Percentiles rank a stretch among this genome's conserved stretches.
These are phyloP conservation scores for Smittia sp. DNA, from an alignment of 2,888 invertebrate genomes.

Conservation along the genomic window DNA sequence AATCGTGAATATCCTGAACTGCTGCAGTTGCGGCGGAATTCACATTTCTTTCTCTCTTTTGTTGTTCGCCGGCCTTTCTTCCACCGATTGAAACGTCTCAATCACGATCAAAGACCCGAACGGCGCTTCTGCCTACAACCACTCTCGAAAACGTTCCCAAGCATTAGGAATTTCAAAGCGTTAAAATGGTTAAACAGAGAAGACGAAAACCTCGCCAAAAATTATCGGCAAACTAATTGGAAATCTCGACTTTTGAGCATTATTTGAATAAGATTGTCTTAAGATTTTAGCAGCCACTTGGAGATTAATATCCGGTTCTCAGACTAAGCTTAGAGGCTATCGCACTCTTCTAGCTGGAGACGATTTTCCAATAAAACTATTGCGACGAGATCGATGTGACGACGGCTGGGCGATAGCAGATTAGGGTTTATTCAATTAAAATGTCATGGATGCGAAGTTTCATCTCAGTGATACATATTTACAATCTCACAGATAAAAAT, in stretches of 20 bases:
- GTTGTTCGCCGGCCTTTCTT: conserved; percentile 3
- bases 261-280: conserved; percentile 11
- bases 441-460: no score
- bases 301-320: conserved; percentile 19
- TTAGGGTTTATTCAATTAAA: no score
- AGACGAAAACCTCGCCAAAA: background rate
- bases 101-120: conserved; percentile 13
- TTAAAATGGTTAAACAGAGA: background rate
- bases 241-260: background rate
- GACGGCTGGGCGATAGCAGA: no score
- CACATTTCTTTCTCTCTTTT: background rate
- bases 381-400: no score
- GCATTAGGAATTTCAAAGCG: background rate
- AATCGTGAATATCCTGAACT: conserved; percentile 19
- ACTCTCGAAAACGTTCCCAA: background rate
- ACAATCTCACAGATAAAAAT: no score
- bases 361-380: no score
- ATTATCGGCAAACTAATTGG: conserved; percentile 17
- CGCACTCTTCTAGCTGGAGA: no score
- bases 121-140: background rate
- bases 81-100: background rate
- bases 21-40: background rate
- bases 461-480: no score
- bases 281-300: conserved; percentile 21
- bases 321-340: background rate